A percentile compares a stretch with the other conserved stretches of the same genome.
Conservation (phyloP, 2,113 vertebrate genomes). For the Perca schrenkii region DNA sequence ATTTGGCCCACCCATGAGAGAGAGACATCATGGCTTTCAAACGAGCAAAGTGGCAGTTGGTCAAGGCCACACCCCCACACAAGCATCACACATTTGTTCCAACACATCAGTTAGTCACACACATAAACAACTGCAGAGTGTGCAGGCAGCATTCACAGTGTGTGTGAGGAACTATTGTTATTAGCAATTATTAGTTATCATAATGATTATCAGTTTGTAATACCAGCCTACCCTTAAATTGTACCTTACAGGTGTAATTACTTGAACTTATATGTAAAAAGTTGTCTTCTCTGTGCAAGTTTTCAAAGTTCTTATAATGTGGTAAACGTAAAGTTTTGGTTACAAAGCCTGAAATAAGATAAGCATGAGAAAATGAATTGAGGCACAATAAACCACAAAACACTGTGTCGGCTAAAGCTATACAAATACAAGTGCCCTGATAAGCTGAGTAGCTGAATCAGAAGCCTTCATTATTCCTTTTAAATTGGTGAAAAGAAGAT, state of each 20-base stretch:
- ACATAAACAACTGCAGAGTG: not conserved
- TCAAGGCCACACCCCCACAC: not conserved
- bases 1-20: too few species aligned
- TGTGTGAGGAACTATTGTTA: not conserved
- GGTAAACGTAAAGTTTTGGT: not conserved
- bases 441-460: constrained; percentile 9
- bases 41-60: too few species aligned
- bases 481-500: not conserved
- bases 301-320: not conserved
- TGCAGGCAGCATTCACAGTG: not conserved
- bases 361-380: not conserved
- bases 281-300: not conserved
- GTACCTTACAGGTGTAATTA: constrained; percentile 4
- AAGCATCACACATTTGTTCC: not conserved
- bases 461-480: not conserved
- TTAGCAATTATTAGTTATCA: not conserved
- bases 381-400: not conserved
- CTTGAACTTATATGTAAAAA: not conserved
- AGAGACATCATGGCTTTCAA: too few species aligned
- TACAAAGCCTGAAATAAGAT: not conserved
- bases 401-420: not conserved
- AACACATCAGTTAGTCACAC: constrained; percentile 1
- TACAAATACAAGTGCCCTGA: not conserved
- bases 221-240: not conserved
- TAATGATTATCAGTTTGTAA: not conserved